Evolutionary conservation across 2,888 invertebrate genomes (phyloP), one percentile per base, ranked within the genome.

Genomic region (Epistrophe grossulariae): DNA sequence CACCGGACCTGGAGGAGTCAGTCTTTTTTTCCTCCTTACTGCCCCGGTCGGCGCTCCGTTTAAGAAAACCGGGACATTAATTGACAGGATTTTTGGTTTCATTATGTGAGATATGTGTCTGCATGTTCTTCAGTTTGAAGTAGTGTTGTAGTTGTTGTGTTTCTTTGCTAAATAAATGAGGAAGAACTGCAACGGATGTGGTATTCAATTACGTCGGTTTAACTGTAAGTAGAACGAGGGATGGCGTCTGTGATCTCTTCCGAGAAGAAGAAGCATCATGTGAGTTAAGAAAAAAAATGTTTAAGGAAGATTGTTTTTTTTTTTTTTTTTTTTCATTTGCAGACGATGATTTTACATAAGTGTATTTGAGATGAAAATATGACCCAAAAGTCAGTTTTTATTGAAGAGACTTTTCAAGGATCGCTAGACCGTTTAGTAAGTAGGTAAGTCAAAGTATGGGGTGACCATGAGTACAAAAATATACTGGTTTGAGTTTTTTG

Each of bases 61-160:
- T 62, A 43, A 62, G 43, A 24, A 0, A 43, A 62, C 19, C 38
- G 43, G 31, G 64, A 38, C 76, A 76, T 71, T 80, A 84, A 84
- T 80, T 84, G 80, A 76, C 84, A 80, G 74, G 80, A 76, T 84
- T 80, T 76, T 71, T 48, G 71, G 80, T 76, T 76, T 79, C 70
- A 48, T 70, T 84, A 74, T 76, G 52, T 79, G 70, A 62, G 74
- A 70, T 62, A 82, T 84, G 62, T 60, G 73, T 38, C 45, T 62
- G n/a, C 55, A 24, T 71, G 74, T 66, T 74, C 70, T 62, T 78
- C 60, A 72, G 68, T 62, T 70, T 48, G 35, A 55, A 40, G 28
- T 43, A 15, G n/a, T 8, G 4, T 15, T 38, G 35, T 43, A 52
- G 10, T 55, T 13, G 19, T 43, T 9, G 55, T n/a, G 52, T 73